phyloP scores from a whole-genome alignment of 2,797 vertebrate genomes.

The Ciconia nigra region DNA sequence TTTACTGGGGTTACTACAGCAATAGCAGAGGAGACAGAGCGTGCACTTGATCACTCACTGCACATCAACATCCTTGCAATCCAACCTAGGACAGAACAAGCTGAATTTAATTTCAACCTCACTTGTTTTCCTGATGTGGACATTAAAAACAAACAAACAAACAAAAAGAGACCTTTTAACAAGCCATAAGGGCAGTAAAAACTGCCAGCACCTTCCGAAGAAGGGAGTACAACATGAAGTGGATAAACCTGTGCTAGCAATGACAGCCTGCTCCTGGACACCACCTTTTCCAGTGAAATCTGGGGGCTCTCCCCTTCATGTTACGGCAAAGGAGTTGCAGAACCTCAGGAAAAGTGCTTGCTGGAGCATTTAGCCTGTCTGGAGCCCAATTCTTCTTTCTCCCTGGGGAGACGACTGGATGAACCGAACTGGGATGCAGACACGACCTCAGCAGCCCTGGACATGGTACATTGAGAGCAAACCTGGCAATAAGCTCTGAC shows the following conservation, averaged over 20 bases:
- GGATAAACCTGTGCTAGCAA: not conserved
- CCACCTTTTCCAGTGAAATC: not conserved
- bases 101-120: not conserved
- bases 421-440: not conserved
- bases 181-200: not conserved
- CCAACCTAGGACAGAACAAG: not conserved
- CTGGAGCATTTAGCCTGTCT: not conserved
- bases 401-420: accelerated
- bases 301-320: not conserved
- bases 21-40: not conserved
- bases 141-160: too few species aligned
- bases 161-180: not conserved
- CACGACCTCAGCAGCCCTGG: not conserved
- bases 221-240: not conserved
- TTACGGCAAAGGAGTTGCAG: not conserved
- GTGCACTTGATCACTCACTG: not conserved
- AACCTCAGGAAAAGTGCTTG: not conserved
- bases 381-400: not conserved
- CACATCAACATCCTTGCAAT: not conserved
- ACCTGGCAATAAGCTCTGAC: not conserved
- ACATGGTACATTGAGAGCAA: accelerated
- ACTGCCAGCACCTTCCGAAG: not conserved
- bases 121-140: not conserved
- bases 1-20: not conserved
- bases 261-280: not conserved